Evolutionary conservation across 2,113 vertebrate genomes (phyloP).

Genomic region (Mobula birostris): DNA sequence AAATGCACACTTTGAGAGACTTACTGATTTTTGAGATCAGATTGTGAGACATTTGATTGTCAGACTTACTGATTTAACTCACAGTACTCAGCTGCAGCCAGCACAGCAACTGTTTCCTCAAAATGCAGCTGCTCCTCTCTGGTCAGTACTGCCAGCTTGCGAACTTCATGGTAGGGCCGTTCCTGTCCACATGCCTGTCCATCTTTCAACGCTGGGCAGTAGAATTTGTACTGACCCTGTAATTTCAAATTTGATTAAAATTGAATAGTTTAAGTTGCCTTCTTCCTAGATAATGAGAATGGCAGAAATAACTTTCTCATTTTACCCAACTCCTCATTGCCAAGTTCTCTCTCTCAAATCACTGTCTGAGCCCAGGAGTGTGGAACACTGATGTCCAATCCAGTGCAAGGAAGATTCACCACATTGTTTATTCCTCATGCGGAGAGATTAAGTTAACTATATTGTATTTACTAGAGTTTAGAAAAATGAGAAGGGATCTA

Average conservation of each 20-base stretch:
- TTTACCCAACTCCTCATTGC: not conserved
- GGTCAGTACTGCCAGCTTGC: slow-evolving; percentile 55
- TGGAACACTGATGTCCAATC: too few relatives aligned
- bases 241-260: slow-evolving; percentile 24
- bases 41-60: not conserved
- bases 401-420: too few relatives aligned
- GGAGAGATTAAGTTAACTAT: too few relatives aligned
- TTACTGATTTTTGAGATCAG: too few relatives aligned
- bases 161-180: slow-evolving; percentile 57
- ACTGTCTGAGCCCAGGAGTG: not conserved
- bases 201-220: slow-evolving; percentile 51
- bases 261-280: not conserved
- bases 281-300: not conserved
- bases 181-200: slow-evolving; percentile 44
- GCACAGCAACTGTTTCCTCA: slow-evolving; percentile 50
- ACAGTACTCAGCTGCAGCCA: slow-evolving; percentile 52
- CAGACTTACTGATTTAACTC: slow-evolving; percentile 54
- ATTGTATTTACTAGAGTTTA: too few relatives aligned
- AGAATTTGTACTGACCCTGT: slow-evolving; percentile 53
- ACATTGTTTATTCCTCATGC: too few relatives aligned
- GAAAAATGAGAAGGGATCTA: not conserved
- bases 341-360: not conserved
- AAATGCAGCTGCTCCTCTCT: slow-evolving; percentile 54
- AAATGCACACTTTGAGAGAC: not conserved
- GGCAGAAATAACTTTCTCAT: not conserved